These are phyloP conservation scores for Drosophila nasuta DNA, from an alignment of 1,140 invertebrate species.

Conservation along the genomic window DNA sequence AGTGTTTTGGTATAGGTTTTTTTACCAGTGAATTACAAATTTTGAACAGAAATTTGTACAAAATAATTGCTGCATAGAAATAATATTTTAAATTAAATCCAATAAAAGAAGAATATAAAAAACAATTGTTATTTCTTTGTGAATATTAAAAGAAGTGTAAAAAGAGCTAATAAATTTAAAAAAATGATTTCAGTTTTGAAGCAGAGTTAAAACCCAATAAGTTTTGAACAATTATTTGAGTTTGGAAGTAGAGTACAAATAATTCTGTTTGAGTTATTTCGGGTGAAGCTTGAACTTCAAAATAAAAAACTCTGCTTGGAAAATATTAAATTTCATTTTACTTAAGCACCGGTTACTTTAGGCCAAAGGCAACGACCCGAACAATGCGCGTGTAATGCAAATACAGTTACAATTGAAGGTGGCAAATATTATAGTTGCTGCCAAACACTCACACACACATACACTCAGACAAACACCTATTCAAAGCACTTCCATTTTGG, in stretches of 20 bases:
- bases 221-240: too few species aligned
- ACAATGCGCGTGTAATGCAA: constrained; percentile 9
- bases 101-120: too few species aligned
- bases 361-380: not conserved
- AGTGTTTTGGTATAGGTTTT: too few species aligned
- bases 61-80: too few species aligned
- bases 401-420: constrained; percentile 9
- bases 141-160: too few species aligned
- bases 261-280: not conserved
- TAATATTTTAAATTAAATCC: too few species aligned
- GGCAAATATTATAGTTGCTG: constrained; percentile 31
- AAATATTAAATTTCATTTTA: constrained; percentile 38
- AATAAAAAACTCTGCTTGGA: not conserved
- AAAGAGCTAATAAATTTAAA: too few species aligned
- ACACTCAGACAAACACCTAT: not conserved
- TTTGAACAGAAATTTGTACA: too few species aligned
- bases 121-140: too few species aligned
- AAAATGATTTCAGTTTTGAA: too few species aligned
- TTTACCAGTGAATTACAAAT: too few species aligned
- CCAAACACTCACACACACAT: constrained; percentile 5
- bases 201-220: too few species aligned
- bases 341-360: not conserved
- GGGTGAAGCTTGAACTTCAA: not conserved
- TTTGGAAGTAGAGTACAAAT: not conserved
- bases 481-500: constrained; percentile 36